Base-by-base conservation (phyloP, 2,113 vertebrate genomes). In the Dromas ardeola region DNA sequence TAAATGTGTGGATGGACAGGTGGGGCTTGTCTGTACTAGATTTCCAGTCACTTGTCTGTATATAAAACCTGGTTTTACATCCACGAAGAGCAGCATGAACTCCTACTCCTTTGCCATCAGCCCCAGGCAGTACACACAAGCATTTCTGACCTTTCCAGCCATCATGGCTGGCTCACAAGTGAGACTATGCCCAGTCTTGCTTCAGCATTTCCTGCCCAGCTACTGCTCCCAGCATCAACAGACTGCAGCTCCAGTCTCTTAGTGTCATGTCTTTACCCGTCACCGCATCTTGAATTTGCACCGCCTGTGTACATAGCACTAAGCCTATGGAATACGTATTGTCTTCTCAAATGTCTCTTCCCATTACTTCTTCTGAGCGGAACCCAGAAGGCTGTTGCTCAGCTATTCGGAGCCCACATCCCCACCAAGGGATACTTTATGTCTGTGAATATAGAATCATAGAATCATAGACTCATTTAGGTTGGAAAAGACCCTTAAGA, bases 111-210 rank as follows among this genome's bases (percentile, higher is more conserved):
- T 61, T 43, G 13, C 26, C 52, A 15, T 17, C 43, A 32, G 21
- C 29, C 52, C 11, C 43, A 45, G 22, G 13, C 62, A 70, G 70
- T 25, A 52, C 26, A n/a, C 30, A 34, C 21, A 34, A 43, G 50
- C 20, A 7, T 30, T 58, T 71, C 38, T 71, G 71, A 88, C 43
- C 50, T 45, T 58, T 30, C 34, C 66, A 79, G 65, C 36, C 78
- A 22, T 9, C 20, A 14, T 1, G 0, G 30, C 50, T 40, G 43
- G 20, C 47, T 70, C 43, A 26, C 0, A 1, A 56, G 38, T 0
- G 1, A 59, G 43, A 23, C 58, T 26, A 11, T 5, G 38, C 12
- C 38, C 1, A 1, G 16, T 19, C 43, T n/a, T 52, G 17, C 30
- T 74, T n/a, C 71, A 26, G 16, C 43, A 59, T 72, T 83, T 72